phyloP scores from a whole-genome alignment of 2,888 invertebrate species.

The Ormyrus labotus region DNA sequence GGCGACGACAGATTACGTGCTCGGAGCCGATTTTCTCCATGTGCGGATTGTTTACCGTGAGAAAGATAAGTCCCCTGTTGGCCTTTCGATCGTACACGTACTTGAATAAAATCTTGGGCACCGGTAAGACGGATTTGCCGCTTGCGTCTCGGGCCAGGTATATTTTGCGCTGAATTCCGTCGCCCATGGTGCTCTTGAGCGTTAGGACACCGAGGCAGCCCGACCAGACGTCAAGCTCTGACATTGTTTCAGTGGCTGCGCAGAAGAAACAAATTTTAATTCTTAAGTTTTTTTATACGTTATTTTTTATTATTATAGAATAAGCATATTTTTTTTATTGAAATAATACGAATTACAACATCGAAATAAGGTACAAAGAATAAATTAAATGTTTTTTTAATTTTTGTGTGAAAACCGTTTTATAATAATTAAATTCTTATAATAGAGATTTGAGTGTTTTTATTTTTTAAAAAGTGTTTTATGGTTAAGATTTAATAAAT shows the following conservation, averaged over 20 bases:
- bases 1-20: slow-evolving; percentile 12
- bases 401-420: no score
- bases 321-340: no score
- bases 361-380: not conserved
- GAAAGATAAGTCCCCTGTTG: slow-evolving; percentile 20
- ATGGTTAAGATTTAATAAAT: not conserved
- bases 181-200: not conserved
- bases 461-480: not conserved
- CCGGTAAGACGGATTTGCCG: slow-evolving; percentile 2
- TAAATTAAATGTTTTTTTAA: not conserved
- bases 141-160: slow-evolving; percentile 13
- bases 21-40: not conserved
- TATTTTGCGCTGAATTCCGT: not conserved
- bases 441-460: no score
- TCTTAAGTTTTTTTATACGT: no score
- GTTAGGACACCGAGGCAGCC: slow-evolving; percentile 22
- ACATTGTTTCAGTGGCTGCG: slow-evolving; percentile 8
- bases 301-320: no score
- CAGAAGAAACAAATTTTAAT: not conserved
- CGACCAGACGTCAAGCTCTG: slow-evolving; percentile 39
- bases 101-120: slow-evolving; percentile 24
- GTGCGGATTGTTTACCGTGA: slow-evolving; percentile 28
- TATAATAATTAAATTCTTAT: no score
- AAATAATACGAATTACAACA: no score
- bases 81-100: slow-evolving; percentile 15